Conservation (phyloP, 2,888 invertebrate species). For the Drosophila histrio region DNA sequence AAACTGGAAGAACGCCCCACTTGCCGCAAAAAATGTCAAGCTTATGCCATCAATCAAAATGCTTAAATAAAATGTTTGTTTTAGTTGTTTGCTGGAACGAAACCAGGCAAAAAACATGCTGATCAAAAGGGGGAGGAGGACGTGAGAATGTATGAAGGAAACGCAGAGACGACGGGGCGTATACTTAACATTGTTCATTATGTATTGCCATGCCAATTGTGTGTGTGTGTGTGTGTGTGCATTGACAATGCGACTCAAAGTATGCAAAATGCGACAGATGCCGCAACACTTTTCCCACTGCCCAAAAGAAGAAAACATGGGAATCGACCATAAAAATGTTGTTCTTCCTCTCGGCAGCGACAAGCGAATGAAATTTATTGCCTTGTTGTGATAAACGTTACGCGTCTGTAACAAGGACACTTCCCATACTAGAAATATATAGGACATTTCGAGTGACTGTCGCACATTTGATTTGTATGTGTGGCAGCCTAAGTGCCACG, state of each 20-base stretch:
- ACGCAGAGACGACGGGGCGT: background rate
- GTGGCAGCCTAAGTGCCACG: slow-evolving; percentile 25
- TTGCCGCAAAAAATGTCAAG: slow-evolving; percentile 59
- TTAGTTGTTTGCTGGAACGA: slow-evolving; percentile 54
- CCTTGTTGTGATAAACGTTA: slow-evolving; percentile 78
- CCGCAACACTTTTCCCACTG: slow-evolving; percentile 37
- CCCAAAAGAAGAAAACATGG: slow-evolving; percentile 29
- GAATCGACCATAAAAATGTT: slow-evolving; percentile 27
- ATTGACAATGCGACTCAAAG: slow-evolving; percentile 41
- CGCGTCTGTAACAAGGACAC: slow-evolving; percentile 56
- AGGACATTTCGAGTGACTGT: slow-evolving; percentile 48
- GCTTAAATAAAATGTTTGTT: slow-evolving; percentile 77
- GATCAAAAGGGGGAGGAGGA: background rate
- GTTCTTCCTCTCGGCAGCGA: slow-evolving; percentile 21
- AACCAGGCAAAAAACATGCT: slow-evolving; percentile 33
- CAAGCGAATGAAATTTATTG: slow-evolving; percentile 71
- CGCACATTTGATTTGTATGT: slow-evolving; percentile 56
- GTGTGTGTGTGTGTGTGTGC: slow-evolving; percentile 35
- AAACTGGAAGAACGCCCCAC: slow-evolving; percentile 45
- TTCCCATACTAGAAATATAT: slow-evolving; percentile 23
- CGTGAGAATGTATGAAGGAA: background rate
- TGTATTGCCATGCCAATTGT: slow-evolving; percentile 48
- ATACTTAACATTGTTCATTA: slow-evolving; percentile 61
- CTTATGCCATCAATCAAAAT: slow-evolving; percentile 78
- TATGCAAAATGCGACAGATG: slow-evolving; percentile 58